Conservation (phyloP, 2,888 invertebrate genomes). For the Archips xylosteana region DNA sequence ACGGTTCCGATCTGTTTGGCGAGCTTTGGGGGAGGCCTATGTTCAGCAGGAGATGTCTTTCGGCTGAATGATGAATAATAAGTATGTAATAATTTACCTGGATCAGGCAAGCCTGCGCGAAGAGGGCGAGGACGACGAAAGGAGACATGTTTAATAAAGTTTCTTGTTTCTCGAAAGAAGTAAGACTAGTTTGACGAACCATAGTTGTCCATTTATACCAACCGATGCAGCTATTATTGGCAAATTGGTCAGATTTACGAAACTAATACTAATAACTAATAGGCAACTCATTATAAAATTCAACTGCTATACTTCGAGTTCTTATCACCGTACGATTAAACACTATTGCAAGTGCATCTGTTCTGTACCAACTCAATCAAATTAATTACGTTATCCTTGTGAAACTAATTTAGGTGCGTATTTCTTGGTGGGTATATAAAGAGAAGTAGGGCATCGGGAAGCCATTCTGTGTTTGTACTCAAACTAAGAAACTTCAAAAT, state of each 20-base stretch:
- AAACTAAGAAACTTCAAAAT: slow-evolving; percentile 4
- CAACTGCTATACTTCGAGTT: no score
- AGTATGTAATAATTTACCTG: no score
- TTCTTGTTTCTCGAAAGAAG: slow-evolving; percentile 6
- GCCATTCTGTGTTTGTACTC: not conserved
- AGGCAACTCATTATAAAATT: not conserved
- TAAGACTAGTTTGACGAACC: slow-evolving; percentile 1
- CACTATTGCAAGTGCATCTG: not conserved
- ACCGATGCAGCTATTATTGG: not conserved
- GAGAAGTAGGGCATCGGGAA: no score
- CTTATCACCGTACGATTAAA: not conserved
- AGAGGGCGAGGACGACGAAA: slow-evolving; percentile 8
- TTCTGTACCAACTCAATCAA: not conserved
- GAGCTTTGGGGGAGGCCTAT: no score
- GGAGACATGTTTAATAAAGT: slow-evolving; percentile 27
- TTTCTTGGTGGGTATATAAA: slow-evolving; percentile 18
- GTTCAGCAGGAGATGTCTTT: no score
- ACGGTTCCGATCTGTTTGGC: no score
- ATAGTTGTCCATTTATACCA: slow-evolving; percentile 12
- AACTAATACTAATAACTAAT: not conserved
- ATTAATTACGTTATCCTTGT: not conserved
- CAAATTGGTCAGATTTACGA: not conserved
- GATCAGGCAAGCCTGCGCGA: slow-evolving; percentile 24
- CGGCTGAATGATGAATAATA: no score
- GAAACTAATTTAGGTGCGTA: not conserved